A percentile compares a stretch with the other conserved stretches of the same genome.
Evolutionary conservation across 2,888 invertebrate genomes (phyloP).

Genomic region (Hermodice carunculata): DNA sequence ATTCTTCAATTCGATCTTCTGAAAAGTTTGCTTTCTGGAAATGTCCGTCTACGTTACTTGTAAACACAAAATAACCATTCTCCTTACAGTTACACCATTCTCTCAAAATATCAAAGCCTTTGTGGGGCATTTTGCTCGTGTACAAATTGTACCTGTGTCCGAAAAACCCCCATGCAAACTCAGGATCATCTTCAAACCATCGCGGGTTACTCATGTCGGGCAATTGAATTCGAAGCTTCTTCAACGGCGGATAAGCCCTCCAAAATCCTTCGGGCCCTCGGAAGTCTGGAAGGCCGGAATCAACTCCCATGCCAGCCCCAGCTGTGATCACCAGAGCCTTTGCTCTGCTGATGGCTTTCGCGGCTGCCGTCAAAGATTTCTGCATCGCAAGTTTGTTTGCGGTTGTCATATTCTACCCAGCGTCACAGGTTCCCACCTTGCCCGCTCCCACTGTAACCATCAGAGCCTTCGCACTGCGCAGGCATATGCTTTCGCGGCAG

Average conservation of each 20-base stretch:
- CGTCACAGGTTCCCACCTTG: too few species aligned
- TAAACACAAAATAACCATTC: slow-evolving; percentile 34
- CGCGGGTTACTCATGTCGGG: slow-evolving; percentile 37
- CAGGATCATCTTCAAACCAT: slow-evolving; percentile 35
- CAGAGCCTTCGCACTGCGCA: too few species aligned
- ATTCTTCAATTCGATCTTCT: slow-evolving; percentile 29
- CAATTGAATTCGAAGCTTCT: slow-evolving; percentile 25
- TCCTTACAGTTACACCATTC: slow-evolving; percentile 27
- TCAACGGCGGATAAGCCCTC: slow-evolving; percentile 36
- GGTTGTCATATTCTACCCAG: too few species aligned
- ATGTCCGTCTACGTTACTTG: slow-evolving; percentile 43
- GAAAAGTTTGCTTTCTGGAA: slow-evolving; percentile 40
- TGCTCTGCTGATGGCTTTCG: slow-evolving; percentile 17
- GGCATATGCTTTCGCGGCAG: too few species aligned
- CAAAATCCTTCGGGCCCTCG: slow-evolving; percentile 37
- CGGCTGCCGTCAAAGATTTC: too few species aligned
- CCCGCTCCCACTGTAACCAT: too few species aligned
- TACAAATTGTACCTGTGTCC: slow-evolving; percentile 37
- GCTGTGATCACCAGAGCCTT: slow-evolving; percentile 36
- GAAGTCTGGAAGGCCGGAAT: slow-evolving; percentile 39
- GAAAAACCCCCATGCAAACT: slow-evolving; percentile 42
- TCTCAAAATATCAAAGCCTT: slow-evolving; percentile 34
- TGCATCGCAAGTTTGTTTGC: too few species aligned
- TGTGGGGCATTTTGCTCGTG: slow-evolving; percentile 28
- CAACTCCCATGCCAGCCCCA: slow-evolving; percentile 41